These are phyloP conservation scores for Coelogynopora nodosa DNA, from an alignment of 2,888 invertebrate genomes.

Conservation along the genomic window DNA sequence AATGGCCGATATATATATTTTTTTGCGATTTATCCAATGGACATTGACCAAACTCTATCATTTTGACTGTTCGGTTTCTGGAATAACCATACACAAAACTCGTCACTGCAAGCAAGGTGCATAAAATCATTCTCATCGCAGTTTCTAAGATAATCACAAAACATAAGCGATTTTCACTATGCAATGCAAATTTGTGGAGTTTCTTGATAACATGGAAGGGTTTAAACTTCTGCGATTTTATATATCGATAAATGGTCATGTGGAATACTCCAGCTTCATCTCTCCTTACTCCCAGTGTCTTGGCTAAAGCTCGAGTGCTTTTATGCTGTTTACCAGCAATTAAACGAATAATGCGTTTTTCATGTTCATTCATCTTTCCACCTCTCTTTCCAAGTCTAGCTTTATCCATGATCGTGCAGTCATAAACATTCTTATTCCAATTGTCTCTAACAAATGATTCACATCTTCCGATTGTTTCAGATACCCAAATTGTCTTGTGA, in stretches of 20 bases:
- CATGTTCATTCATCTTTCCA: neutral
- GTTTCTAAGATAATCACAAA: too few relatives aligned
- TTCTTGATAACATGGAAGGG: neutral
- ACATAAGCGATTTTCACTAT: neutral
- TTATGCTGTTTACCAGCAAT: neutral
- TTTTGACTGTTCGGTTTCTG: too few relatives aligned
- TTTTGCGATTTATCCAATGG: too few relatives aligned
- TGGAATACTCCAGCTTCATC: neutral
- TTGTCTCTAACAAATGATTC: too few relatives aligned
- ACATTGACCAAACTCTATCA: too few relatives aligned
- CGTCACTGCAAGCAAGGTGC: too few relatives aligned
- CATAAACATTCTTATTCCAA: neutral
- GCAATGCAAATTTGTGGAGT: neutral
- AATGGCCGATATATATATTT: too few relatives aligned
- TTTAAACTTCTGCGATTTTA: too few relatives aligned
- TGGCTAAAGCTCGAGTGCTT: neutral
- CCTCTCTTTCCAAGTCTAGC: neutral
- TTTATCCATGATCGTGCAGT: neutral
- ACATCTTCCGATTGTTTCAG: neutral
- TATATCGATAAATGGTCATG: neutral
- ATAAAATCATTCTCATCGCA: too few relatives aligned
- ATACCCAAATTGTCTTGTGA: neutral
- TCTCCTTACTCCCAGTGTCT: neutral
- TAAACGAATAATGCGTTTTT: neutral
- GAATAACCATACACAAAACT: too few relatives aligned